Evolutionary conservation across 2,888 invertebrate species (phyloP).

Genomic region (Trachelus stipa): DNA sequence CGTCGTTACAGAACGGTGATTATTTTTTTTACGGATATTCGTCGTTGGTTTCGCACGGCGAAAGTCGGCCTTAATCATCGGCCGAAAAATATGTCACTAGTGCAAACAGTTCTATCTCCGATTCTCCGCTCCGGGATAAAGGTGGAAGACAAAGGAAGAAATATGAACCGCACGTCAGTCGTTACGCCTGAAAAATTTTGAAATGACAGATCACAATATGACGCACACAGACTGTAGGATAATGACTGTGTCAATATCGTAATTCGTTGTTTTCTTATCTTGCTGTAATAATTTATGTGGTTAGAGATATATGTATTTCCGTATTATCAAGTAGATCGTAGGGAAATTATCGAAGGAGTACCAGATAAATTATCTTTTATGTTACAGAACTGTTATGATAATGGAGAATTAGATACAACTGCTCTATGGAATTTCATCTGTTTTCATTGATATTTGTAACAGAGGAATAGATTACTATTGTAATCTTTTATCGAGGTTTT

Average conservation of each 20-base stretch:
- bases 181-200: background rate
- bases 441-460: background rate
- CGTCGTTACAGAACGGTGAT: background rate
- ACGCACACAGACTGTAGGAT: background rate
- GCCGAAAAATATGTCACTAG: background rate
- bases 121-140: background rate
- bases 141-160: background rate
- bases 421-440: background rate
- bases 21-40: background rate
- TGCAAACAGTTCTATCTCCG: background rate
- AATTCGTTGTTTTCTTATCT: background rate
- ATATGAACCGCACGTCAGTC: background rate
- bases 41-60: background rate
- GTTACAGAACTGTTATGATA: background rate
- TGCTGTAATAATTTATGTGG: background rate
- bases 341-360: background rate
- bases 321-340: background rate
- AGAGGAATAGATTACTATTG: background rate
- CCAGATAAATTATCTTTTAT: background rate
- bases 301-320: background rate
- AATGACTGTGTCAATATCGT: background rate
- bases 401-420: background rate
- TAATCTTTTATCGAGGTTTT: background rate
- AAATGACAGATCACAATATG: background rate
- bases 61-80: background rate